These are phyloP conservation scores for Diogma glabrata DNA, from an alignment of 2,888 invertebrate genomes.

Conservation along the genomic window DNA sequence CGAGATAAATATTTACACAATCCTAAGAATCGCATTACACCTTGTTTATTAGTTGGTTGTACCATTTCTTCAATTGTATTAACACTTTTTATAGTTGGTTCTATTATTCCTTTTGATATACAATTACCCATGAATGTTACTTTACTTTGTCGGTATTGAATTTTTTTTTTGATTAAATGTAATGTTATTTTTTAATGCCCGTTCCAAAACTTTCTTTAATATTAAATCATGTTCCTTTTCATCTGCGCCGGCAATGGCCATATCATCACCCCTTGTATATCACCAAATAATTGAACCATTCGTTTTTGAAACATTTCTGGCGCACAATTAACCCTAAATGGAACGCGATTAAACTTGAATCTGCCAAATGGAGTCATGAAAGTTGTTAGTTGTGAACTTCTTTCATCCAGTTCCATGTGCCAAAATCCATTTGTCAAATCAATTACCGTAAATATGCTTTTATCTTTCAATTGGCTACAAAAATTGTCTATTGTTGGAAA, in stretches of 20 bases:
- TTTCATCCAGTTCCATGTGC: conserved; percentile 9
- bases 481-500: neutral
- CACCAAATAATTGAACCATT: too few species aligned
- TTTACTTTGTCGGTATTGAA: neutral
- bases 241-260: neutral
- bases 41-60: neutral
- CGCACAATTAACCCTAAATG: neutral
- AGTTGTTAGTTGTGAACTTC: neutral
- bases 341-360: conserved; percentile 19
- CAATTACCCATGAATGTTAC: neutral
- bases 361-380: conserved; percentile 15
- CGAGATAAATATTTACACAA: neutral
- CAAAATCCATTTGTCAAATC: conserved; percentile 15
- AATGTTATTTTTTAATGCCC: too few species aligned
- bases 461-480: too few species aligned
- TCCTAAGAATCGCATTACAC: neutral
- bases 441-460: too few species aligned
- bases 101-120: neutral
- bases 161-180: too few species aligned
- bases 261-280: too few species aligned
- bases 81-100: neutral
- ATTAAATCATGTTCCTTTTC: neutral
- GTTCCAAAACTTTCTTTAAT: too few species aligned
- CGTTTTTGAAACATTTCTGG: conserved; percentile 8
- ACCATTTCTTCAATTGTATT: neutral